These are phyloP conservation scores for Dendrolimus houi DNA, from an alignment of 2,888 invertebrate species.

Conservation along the genomic window DNA sequence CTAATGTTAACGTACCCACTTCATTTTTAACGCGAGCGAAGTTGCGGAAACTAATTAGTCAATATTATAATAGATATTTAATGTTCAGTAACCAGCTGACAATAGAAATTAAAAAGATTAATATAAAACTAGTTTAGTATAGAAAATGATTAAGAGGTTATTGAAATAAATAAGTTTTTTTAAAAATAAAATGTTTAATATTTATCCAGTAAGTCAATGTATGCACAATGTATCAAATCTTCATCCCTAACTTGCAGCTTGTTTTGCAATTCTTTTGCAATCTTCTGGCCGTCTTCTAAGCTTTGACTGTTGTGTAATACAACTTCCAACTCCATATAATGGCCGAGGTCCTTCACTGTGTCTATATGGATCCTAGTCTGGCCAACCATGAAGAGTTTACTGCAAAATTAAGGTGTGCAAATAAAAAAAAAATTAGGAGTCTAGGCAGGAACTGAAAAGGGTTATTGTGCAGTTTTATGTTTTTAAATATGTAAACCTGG, in stretches of 20 bases:
- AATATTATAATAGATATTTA: too few relatives aligned
- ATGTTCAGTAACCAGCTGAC: too few relatives aligned
- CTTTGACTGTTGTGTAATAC: constrained; percentile 80
- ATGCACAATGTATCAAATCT: constrained; percentile 84
- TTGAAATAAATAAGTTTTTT: too few relatives aligned
- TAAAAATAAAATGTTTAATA: neutral
- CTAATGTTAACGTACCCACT: too few relatives aligned
- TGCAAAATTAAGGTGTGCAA: constrained; percentile 25
- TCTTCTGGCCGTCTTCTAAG: constrained; percentile 80
- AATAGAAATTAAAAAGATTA: too few relatives aligned
- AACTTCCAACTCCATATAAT: constrained; percentile 92
- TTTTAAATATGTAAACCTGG: too few relatives aligned
- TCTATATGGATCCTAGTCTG: constrained; percentile 95
- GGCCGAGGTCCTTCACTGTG: constrained; percentile 84
- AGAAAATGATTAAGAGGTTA: too few relatives aligned
- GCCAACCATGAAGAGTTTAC: constrained; percentile 85
- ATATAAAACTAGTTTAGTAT: too few relatives aligned
- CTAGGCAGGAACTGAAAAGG: neutral
- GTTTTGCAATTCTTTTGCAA: constrained; percentile 81
- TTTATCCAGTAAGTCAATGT: constrained; percentile 81
- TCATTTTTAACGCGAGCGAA: too few relatives aligned
- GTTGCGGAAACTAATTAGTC: too few relatives aligned
- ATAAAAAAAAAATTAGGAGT: constrained; percentile 1
- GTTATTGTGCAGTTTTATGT: too few relatives aligned
- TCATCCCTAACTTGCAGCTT: constrained; percentile 78